Conservation (phyloP, 2,797 vertebrate genomes). For the Gallinago nigripennis region DNA sequence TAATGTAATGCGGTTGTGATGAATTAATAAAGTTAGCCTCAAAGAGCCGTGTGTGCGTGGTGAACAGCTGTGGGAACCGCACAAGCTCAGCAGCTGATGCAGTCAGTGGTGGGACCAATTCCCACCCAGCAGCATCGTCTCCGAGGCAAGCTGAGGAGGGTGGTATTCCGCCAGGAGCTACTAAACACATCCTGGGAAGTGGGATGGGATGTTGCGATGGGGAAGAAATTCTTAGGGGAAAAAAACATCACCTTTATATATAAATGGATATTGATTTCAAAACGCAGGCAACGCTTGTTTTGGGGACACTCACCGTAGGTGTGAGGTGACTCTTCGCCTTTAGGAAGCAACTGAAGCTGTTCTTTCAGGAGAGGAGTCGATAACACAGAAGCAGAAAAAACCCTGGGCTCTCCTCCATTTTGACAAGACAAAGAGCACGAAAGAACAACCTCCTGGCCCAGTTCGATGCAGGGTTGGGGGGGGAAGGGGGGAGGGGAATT, state of each 20-base stretch:
- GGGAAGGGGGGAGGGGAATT: background rate
- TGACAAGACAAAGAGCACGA: background rate
- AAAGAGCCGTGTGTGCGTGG: background rate
- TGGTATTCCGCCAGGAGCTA: background rate
- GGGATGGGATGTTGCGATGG: background rate
- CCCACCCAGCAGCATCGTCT: background rate
- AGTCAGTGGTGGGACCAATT: accelerated
- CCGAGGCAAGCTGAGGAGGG: background rate
- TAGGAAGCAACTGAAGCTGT: background rate
- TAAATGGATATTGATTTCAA: background rate
- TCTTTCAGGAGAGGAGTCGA: background rate
- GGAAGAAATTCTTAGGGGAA: background rate
- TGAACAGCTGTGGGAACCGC: background rate
- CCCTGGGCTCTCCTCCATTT: background rate
- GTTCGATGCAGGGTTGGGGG: accelerated
- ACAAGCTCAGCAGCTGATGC: accelerated
- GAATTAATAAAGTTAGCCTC: background rate
- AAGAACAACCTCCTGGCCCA: background rate
- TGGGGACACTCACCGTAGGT: background rate
- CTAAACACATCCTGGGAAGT: background rate
- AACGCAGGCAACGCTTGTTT: background rate
- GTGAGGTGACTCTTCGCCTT: background rate
- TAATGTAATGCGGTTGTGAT: background rate
- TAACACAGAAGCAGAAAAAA: background rate
- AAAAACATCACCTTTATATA: background rate